Evolutionary conservation across 2,113 vertebrate species (phyloP).

Genomic region (Tachuris rubrigastra): DNA sequence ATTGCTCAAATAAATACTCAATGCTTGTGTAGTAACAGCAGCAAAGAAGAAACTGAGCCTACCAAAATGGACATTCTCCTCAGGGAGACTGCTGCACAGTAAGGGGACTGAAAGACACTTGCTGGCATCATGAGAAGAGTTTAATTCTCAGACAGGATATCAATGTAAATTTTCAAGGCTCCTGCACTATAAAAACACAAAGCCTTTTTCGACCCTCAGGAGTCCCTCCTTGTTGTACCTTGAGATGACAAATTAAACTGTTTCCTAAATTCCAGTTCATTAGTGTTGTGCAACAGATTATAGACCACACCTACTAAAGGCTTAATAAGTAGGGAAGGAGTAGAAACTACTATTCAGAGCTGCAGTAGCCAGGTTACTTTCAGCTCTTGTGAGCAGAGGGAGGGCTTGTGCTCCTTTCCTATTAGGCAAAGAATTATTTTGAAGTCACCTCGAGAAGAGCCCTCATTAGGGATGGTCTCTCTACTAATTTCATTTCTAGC

Average conservation of each 20-base stretch:
- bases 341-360: background rate
- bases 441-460: background rate
- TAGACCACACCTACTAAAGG: background rate
- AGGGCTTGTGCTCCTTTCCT: background rate
- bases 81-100: rapidly evolving
- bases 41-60: background rate
- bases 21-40: background rate
- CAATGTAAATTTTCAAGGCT: background rate
- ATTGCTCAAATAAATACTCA: background rate
- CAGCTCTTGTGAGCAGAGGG: background rate
- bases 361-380: background rate
- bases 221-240: background rate
- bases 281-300: background rate
- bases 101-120: background rate
- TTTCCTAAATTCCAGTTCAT: background rate
- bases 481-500: background rate
- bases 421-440: background rate
- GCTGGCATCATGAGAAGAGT: background rate
- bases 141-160: background rate
- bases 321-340: background rate
- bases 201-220: rapidly evolving
- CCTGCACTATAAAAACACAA: background rate
- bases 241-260: background rate
- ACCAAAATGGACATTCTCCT: background rate
- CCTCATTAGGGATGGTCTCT: background rate